Conservation (phyloP, 2,888 invertebrate species). For the Ceramica pisi region DNA sequence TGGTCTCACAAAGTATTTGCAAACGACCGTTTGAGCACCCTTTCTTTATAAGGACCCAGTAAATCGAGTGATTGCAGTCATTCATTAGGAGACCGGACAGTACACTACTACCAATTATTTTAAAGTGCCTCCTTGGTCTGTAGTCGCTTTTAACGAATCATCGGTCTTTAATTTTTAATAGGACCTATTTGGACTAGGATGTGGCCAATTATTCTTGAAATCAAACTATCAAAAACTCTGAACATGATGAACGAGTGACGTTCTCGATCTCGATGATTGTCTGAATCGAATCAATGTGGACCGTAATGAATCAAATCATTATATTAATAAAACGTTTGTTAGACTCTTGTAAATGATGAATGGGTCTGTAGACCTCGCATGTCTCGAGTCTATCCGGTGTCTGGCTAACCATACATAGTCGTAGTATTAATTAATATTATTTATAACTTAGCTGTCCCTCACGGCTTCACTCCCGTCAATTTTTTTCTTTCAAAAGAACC, state of each 20-base stretch:
- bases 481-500: no score
- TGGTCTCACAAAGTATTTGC: no score
- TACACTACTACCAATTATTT: constrained; percentile 17
- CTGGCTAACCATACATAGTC: constrained; percentile 4
- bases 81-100: not conserved
- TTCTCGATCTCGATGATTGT: not conserved
- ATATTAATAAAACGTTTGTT: constrained; percentile 11
- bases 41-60: no score
- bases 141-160: constrained; percentile 6
- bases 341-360: constrained; percentile 12
- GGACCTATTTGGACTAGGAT: not conserved
- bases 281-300: constrained; percentile 29
- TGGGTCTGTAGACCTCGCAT: not conserved
- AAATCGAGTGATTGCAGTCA: no score
- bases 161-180: not conserved
- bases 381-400: constrained; percentile 2
- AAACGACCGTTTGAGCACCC: no score
- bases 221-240: constrained; percentile 5
- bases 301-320: constrained; percentile 19
- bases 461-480: no score
- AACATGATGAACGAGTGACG: not conserved
- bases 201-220: not conserved
- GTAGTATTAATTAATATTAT: not conserved
- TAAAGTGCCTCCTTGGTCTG: not conserved
- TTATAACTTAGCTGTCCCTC: no score